Base-by-base conservation (phyloP, 2,888 invertebrate genomes). In the Lithophane semibrunnea region DNA sequence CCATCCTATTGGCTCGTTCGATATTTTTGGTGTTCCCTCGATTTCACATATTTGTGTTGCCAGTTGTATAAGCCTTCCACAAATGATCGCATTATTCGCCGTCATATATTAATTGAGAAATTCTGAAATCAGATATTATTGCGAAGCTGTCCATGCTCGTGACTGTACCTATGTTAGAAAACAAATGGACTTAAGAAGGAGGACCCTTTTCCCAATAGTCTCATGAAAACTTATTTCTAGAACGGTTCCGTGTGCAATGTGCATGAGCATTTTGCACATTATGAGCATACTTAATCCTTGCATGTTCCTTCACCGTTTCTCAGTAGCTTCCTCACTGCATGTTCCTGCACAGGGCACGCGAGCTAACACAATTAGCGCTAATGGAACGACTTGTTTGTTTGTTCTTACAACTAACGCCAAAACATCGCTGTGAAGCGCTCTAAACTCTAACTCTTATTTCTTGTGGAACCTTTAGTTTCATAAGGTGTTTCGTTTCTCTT, bases 331-430 rank as follows among this genome's bases (percentile, higher is more conserved):
- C 63, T 9, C 10, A 29, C 66, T 82, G 56, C 66, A 21, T 70
- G 83, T 70, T 58, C 61, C 63, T 60, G 58, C 74, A 65, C 72
- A 52, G 73, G 79, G 82, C 80, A 82, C 80, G 84, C 84, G 72
- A 82, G 87, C 84, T 88, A 88, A 88, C 87, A 88, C 88, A 94
- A 94, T 94, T 94, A 94, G 90, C 87, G 89, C 90, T 94, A 93
- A 94, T 94, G 93, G 93, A 90, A 88, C 91, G 86, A 88, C 88
- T 89, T 91, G 91, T 90, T 91, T 93, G 92, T 93, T 91, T 93
- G 92, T 91, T 90, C 90, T 83, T 83, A 86, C 85, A 86, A 80
- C 83, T 88, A 86, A 90, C 81, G 68, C 85, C 84, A 78, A 84
- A 88, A 88, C 88, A 87, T 78, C 75, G 74, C 77, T 69, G 71